phyloP scores from a whole-genome alignment of 1,140 invertebrate genomes.

The Procambarus virginalis region DNA sequence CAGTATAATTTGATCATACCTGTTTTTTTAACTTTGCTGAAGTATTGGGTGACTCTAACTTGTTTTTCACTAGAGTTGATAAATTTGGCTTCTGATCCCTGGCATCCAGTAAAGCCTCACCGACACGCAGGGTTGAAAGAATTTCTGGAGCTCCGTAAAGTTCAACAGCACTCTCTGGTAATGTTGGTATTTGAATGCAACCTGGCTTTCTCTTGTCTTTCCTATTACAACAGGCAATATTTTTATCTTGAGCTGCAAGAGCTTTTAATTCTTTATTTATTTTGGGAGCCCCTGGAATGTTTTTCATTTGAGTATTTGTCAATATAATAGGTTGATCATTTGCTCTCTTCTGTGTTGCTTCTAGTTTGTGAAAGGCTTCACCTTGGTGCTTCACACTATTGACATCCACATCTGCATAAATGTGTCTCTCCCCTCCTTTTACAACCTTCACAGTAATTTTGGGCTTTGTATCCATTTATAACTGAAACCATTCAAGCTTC shows the following conservation, averaged over 20 bases:
- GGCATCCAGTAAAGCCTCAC: slow-evolving; percentile 3
- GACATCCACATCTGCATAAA: neutral
- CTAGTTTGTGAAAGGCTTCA: neutral
- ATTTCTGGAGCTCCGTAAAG: slow-evolving; percentile 21
- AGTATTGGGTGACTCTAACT: slow-evolving; percentile 21
- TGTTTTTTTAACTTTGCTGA: slow-evolving; percentile 22
- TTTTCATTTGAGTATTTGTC: neutral
- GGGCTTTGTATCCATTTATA: neutral
- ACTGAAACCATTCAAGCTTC: neutral
- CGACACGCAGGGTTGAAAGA: slow-evolving; percentile 5
- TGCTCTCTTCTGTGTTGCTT: neutral
- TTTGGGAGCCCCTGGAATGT: neutral
- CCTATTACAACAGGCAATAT: neutral
- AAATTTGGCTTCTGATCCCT: slow-evolving; percentile 11
- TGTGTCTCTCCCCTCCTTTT: slow-evolving; percentile 30
- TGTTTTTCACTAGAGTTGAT: neutral
- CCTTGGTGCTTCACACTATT: neutral
- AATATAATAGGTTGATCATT: neutral
- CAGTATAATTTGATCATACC: neutral
- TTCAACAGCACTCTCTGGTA: neutral
- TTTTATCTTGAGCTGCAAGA: neutral
- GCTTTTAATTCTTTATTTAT: neutral
- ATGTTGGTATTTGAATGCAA: neutral
- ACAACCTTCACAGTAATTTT: neutral
- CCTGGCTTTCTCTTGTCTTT: slow-evolving; percentile 1